Base-by-base conservation (phyloP, 1,140 invertebrate genomes). In the Zaprionus lachaisei region DNA sequence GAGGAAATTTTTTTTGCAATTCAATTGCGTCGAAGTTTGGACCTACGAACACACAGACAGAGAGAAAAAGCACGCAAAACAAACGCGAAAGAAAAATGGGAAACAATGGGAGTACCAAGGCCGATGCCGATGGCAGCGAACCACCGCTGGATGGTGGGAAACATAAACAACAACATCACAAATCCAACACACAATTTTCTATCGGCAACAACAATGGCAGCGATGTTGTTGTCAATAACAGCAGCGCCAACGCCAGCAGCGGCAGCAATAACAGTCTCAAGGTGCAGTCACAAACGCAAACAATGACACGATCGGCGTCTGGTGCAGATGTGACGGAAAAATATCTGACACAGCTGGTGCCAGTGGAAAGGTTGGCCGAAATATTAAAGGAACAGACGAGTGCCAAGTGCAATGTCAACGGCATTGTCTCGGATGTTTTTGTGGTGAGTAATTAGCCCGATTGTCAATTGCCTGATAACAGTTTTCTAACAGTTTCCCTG, bases 341-440 rank as follows among this genome's bases (percentile, higher is more conserved):
- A 83, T 93, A 93, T 47, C 92, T 94, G n/a, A 94, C 93, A 41
- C 95, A 95, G 49, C 94, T 96, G 77, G 93, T 96, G 69, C 95
- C 96, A 1, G 94, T 96, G 37, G 96, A 96, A 82, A 95, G 95
- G 89, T 93, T 96, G 61, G 94, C 95, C 20, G 96, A 96, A 94
- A 96, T 96, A 94, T 95, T 82, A 61, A 93, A 93, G 2, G 94
- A 96, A 26, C 72, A 85, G 79, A 94, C 94, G 54, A 93, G 95
- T 11, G 94, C 95, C 47, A 95, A 96, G 79, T 95, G 95, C 91
- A 94, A 94, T 28, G 90, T 95, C 56, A 94, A 95, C 79, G 96
- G 96, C 28, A 95, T 96, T 80, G 95, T 95, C 4, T 91, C 94
- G 56, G 94, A 94, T 49, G 94, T 94, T 31, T 95, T 95, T 87